These are phyloP conservation scores for Dendrocincla fuliginosa DNA, from an alignment of 2,797 vertebrate genomes.

Conservation along the genomic window DNA sequence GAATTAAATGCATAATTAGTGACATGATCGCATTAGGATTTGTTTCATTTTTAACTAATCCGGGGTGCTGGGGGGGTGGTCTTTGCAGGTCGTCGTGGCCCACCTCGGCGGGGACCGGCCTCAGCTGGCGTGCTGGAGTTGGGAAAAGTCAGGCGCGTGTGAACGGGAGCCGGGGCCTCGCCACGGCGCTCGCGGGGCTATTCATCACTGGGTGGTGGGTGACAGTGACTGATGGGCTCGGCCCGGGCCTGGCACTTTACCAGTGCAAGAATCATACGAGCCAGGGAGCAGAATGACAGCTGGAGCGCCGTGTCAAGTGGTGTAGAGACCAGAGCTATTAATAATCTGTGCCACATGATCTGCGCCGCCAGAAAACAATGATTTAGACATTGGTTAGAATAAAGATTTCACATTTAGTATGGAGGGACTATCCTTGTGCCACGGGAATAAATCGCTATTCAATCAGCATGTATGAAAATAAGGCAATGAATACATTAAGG, in stretches of 20 bases:
- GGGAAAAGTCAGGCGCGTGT: constrained; percentile 81
- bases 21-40: constrained; percentile 91
- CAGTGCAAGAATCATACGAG: constrained; percentile 90
- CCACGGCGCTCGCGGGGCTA: constrained; percentile 79
- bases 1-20: constrained; percentile 98
- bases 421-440: constrained; percentile 79
- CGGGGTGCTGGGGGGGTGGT: constrained; percentile 38
- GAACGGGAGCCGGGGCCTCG: constrained; percentile 80
- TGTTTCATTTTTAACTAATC: constrained; percentile 85
- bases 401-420: constrained; percentile 88
- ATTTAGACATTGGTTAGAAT: constrained; percentile 84
- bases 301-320: constrained; percentile 99
- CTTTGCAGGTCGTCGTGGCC: constrained; percentile 73
- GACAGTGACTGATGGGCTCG: constrained; percentile 99
- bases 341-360: constrained; percentile 97
- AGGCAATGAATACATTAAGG: constrained; percentile 89
- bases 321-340: constrained; percentile 97
- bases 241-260: constrained; percentile 91
- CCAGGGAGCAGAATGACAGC: constrained; percentile 94
- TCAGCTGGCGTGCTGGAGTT: constrained; percentile 82
- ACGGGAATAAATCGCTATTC: constrained; percentile 85
- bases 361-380: constrained; percentile 76
- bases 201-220: constrained; percentile 92
- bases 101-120: constrained; percentile 73
- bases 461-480: constrained; percentile 90